phyloP scores from a whole-genome alignment of 1,140 invertebrate genomes.

The Charaxes varanes region DNA sequence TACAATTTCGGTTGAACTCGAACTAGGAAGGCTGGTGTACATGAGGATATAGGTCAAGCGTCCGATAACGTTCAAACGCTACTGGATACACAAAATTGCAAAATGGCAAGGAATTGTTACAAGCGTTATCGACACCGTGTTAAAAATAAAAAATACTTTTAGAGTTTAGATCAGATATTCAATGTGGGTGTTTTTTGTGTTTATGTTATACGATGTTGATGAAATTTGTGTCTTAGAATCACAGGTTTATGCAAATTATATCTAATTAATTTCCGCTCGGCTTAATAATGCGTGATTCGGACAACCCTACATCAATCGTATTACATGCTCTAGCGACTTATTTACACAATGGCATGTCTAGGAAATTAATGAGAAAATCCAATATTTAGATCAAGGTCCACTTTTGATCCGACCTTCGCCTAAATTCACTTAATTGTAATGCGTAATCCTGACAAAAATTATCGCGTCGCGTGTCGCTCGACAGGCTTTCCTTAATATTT shows the following conservation, averaged over 20 bases:
- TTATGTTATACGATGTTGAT: no score
- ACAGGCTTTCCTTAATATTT: constrained; percentile 41
- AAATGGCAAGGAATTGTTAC: constrained; percentile 4
- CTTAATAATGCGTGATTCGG: no score
- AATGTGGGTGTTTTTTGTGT: no score
- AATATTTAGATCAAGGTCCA: constrained; percentile 37
- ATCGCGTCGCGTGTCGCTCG: constrained; percentile 34
- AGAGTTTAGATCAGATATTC: no score
- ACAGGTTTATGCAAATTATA: no score
- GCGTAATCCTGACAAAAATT: constrained; percentile 49
- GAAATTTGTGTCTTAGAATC: no score
- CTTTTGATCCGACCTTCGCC: constrained; percentile 32
- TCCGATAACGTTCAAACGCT: constrained; percentile 13
- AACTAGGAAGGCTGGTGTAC: constrained; percentile 30
- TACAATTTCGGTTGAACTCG: constrained; percentile 1
- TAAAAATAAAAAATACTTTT: no score
- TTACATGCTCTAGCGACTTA: no score
- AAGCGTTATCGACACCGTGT: no score
- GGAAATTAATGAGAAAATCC: constrained; percentile 1
- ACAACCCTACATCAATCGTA: no score
- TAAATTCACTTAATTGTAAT: constrained; percentile 44
- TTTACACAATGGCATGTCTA: constrained; percentile 5
- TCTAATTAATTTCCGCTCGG: no score
- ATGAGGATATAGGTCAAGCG: constrained; percentile 44
- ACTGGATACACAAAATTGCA: constrained; percentile 6